Evolutionary conservation across 92 coral and sea anemone species (phyloP).

Genomic region (Desmophyllum pertusum): DNA sequence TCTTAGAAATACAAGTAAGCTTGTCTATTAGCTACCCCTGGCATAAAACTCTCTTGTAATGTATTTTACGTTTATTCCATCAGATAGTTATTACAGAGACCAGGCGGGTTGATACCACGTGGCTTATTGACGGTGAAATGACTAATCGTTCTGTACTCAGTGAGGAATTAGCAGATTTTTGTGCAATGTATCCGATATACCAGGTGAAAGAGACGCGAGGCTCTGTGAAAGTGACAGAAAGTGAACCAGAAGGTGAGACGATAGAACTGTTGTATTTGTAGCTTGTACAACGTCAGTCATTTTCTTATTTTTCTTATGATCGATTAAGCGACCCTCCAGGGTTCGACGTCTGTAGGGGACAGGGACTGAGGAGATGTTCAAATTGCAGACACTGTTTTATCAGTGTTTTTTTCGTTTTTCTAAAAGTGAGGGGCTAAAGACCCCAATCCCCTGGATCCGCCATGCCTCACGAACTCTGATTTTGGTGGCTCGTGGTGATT

Average conservation of each 20-base stretch:
- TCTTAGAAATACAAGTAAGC: too few relatives aligned
- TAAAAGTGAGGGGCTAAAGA: too few relatives aligned
- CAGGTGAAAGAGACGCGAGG: not conserved
- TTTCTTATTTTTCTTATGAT: too few relatives aligned
- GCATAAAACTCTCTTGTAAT: not conserved
- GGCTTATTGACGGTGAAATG: conserved; percentile 1
- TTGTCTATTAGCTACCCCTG: not conserved
- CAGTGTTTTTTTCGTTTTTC: too few relatives aligned
- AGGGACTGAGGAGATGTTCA: too few relatives aligned
- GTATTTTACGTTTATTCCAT: not conserved
- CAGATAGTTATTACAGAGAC: conserved; percentile 10
- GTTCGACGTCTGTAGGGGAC: not conserved
- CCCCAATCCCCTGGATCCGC: too few relatives aligned
- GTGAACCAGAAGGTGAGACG: not conserved
- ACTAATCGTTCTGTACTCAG: conserved; percentile 12
- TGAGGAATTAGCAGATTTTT: not conserved
- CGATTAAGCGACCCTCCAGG: not conserved
- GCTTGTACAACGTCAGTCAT: too few relatives aligned
- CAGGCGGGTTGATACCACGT: not conserved
- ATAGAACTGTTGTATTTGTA: not conserved
- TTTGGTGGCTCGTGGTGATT: too few relatives aligned
- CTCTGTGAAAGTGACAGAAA: not conserved
- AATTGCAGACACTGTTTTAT: too few relatives aligned
- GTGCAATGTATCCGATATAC: conserved; percentile 4
- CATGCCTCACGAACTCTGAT: too few relatives aligned